Conservation (phyloP, 2,113 vertebrate species). For the Centropus unirufus region DNA sequence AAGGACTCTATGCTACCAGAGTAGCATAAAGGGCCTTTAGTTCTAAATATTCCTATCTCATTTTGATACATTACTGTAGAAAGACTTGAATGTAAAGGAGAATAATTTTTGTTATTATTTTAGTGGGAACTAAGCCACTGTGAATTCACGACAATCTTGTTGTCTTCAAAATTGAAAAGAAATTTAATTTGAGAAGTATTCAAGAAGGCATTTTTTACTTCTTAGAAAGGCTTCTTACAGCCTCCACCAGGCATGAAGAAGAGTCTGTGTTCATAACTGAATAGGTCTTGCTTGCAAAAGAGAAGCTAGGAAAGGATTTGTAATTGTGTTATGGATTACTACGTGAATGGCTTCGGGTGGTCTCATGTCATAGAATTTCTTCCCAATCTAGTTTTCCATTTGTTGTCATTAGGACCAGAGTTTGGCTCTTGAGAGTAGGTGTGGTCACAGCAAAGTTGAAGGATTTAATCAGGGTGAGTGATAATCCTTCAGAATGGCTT, state of each 20-base stretch:
- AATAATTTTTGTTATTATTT: background rate
- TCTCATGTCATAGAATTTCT: background rate
- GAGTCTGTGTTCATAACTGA: background rate
- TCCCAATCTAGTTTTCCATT: background rate
- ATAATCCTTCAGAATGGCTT: background rate
- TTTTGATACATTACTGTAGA: background rate
- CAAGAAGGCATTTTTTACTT: too few relatives aligned
- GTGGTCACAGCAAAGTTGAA: background rate
- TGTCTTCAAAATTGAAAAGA: too few relatives aligned
- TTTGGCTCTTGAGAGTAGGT: background rate
- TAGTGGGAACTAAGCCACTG: background rate
- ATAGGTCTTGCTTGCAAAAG: background rate
- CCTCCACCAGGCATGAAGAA: background rate
- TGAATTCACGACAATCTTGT: too few relatives aligned
- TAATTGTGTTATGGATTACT: background rate
- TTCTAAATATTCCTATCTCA: background rate
- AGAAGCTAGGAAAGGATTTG: background rate
- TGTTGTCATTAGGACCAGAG: background rate
- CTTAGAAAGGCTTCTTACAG: too few relatives aligned
- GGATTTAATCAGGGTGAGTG: background rate
- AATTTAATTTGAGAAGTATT: too few relatives aligned
- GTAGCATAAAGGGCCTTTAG: background rate
- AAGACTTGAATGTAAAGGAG: background rate
- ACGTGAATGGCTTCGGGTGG: background rate
- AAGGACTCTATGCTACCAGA: background rate